phyloP scores from a whole-genome alignment of 2,888 invertebrate genomes.

The Drosophila subsilvestris region DNA sequence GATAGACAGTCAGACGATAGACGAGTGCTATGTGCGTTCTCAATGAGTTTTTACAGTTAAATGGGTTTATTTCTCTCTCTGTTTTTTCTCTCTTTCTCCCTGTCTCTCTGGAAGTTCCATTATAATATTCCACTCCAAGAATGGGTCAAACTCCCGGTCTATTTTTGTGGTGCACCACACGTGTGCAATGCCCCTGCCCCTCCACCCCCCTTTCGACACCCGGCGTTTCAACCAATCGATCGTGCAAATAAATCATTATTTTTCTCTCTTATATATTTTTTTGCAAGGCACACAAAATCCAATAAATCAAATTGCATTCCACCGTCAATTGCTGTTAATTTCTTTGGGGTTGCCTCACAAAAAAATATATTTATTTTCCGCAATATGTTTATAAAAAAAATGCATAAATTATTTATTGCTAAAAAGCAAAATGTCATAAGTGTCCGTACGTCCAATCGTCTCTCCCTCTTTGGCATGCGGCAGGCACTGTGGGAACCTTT shows the following conservation, averaged over 20 bases:
- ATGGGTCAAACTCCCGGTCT: conserved; percentile 38
- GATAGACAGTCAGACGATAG: conserved; percentile 1
- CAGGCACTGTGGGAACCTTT: conserved; percentile 52
- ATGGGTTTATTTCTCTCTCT: conserved; percentile 39
- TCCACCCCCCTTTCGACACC: conserved; percentile 53
- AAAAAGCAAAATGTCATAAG: conserved; percentile 77
- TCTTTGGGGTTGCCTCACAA: conserved; percentile 48
- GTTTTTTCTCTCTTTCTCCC: neutral
- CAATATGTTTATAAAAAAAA: conserved; percentile 45
- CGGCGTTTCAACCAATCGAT: conserved; percentile 47
- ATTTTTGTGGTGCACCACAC: conserved; percentile 42
- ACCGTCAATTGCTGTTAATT: conserved; percentile 70
- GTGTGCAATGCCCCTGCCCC: conserved; percentile 31
- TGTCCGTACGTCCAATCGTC: conserved; percentile 36
- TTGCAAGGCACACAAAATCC: conserved; percentile 21
- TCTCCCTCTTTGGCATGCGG: conserved; percentile 21
- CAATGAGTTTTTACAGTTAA: conserved; percentile 51
- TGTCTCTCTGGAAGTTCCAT: conserved; percentile 1
- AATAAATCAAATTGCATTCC: conserved; percentile 63
- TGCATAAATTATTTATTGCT: conserved; percentile 76
- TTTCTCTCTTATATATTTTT: conserved; percentile 7
- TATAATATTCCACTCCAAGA: conserved; percentile 22
- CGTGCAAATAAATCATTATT: conserved; percentile 65
- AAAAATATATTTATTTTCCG: conserved; percentile 14
- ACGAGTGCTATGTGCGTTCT: conserved; percentile 45